Conservation (phyloP, 1,140 invertebrate genomes). For the Harlomillsia oculata region DNA sequence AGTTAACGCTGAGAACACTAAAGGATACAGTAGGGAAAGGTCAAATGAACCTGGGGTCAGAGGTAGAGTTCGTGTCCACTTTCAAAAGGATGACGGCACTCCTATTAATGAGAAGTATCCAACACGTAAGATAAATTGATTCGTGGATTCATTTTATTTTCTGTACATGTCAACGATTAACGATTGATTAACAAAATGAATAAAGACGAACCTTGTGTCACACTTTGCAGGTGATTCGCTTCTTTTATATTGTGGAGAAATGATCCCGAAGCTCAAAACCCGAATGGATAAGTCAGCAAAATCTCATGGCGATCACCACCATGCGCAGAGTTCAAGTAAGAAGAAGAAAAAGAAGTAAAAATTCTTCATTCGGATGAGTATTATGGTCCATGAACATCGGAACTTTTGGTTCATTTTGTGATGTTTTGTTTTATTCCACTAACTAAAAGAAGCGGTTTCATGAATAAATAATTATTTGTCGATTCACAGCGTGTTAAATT, state of each 20-base stretch:
- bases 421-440: too few relatives aligned
- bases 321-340: conserved; percentile 37
- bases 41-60: conserved; percentile 74
- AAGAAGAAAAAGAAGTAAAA: conserved; percentile 37
- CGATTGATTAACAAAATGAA: not conserved
- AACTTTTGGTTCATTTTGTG: too few relatives aligned
- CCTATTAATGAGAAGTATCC: conserved; percentile 62
- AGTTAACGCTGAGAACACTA: conserved; percentile 87
- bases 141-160: not conserved
- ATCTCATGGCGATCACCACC: conserved; percentile 37
- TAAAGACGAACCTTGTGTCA: not conserved
- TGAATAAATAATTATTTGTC: too few relatives aligned
- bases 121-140: conserved; percentile 54
- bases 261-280: conserved; percentile 86
- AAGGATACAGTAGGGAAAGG: conserved; percentile 80
- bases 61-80: conserved; percentile 80
- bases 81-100: conserved; percentile 84
- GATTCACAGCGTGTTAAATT: too few relatives aligned
- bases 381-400: not conserved
- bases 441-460: too few relatives aligned
- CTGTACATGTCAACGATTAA: not conserved
- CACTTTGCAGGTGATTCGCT: conserved; percentile 56
- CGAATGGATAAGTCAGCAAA: conserved; percentile 46
- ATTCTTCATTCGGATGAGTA: not conserved
- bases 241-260: conserved; percentile 64